Evolutionary conservation across 2,888 invertebrate genomes (phyloP).

Genomic region (Ectobius pallidus): DNA sequence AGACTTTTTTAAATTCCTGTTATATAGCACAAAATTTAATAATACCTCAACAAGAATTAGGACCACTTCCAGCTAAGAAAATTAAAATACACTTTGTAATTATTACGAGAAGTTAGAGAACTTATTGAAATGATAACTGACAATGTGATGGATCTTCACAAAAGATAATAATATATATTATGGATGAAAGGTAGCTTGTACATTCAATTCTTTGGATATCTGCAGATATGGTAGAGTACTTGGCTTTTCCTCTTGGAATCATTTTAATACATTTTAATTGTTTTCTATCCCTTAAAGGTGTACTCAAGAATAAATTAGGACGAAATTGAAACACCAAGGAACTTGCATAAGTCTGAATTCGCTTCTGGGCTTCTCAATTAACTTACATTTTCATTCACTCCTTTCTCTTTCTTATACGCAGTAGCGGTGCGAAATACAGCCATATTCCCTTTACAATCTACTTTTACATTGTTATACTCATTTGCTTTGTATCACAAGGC

Average conservation of each 20-base stretch:
- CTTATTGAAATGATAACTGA: too few relatives aligned
- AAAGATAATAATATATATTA: too few relatives aligned
- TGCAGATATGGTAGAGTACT: too few relatives aligned
- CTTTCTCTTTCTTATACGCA: neutral
- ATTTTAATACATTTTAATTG: conserved; percentile 19
- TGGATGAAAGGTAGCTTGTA: too few relatives aligned
- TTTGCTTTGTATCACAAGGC: neutral
- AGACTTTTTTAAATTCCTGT: too few relatives aligned
- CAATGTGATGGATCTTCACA: too few relatives aligned
- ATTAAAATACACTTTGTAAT: too few relatives aligned
- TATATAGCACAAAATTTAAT: too few relatives aligned
- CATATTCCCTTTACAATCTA: neutral
- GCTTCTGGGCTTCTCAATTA: neutral
- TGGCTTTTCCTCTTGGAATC: neutral
- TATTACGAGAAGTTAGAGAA: too few relatives aligned
- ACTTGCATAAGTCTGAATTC: neutral
- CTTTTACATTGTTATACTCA: neutral
- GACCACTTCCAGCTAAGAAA: too few relatives aligned
- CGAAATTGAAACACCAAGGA: conserved; percentile 3
- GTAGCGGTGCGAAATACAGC: neutral
- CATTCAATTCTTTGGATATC: too few relatives aligned
- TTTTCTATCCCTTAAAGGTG: conserved; percentile 11
- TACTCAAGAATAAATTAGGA: conserved; percentile 9
- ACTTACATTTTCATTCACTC: conserved; percentile 4
- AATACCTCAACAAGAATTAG: too few relatives aligned